Evolutionary conservation across 2,797 vertebrate species (phyloP), one percentile per base, ranked within the genome.

Genomic region (Neosalanx taihuensis): DNA sequence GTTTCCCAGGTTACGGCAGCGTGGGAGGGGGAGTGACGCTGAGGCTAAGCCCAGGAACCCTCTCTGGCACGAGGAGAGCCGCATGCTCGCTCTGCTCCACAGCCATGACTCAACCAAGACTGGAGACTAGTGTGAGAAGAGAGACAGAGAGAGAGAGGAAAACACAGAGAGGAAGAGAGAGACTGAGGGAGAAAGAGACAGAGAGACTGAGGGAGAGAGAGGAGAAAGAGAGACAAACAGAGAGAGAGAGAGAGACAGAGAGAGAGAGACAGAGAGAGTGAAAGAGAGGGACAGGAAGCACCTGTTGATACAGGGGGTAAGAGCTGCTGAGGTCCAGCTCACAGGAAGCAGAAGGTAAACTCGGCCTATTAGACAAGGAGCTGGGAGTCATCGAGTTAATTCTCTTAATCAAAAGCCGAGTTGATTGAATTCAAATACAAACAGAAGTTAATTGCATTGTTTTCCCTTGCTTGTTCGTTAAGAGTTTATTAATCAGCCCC

Each of bases 361-460:
- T 64, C 12, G 9, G 23, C 9, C 18, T 65, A 13, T 65, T 10
- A 65, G 13, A 6, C 26, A 30, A 31, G 13, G 64, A 5, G 4
- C 12, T 26, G 37, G 46, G 37, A 46, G 10, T 65, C 13, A 49
- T 65, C 35, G 13, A 29, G 5, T 17, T 46, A 7, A 15, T 65
- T 65, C 37, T 65, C 37, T 65, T 65, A 26, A 70, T 60, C 68
- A 23, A 60, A 60, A 20, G 6, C 35, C 35, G 37, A 37, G 15
- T 56, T 23, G 4, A 67, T 61, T 60, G 13, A 46, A 62, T 62
- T 51, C 7, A 49, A 26, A 46, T 17, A n/a, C 33, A 64, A 41
- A 53, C 53, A 41, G 17, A 13, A 23, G 57, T 61, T 61, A 72
- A 72, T 72, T 67, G 71, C 41, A 60, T 23, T 67, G 37, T 49